A percentile compares a stretch with the other conserved stretches of the same genome.
Conservation (phyloP, 1,140 invertebrate species). For the Nomia melanderi region DNA sequence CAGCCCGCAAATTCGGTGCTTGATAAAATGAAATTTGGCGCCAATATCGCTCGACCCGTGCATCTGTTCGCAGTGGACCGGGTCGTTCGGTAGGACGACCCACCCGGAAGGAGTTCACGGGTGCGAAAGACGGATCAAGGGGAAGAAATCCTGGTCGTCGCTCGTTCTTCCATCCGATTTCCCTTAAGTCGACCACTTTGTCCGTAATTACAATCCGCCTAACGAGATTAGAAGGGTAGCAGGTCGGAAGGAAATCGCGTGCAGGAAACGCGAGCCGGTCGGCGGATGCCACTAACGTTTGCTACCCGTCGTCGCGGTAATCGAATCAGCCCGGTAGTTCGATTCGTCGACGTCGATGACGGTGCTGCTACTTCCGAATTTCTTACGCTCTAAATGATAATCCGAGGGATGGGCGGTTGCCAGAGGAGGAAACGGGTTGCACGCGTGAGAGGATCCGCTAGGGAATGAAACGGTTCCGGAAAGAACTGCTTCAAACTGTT, state of each 20-base stretch:
- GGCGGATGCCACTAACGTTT: too few species aligned
- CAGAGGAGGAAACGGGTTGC: too few species aligned
- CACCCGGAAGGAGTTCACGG: neutral
- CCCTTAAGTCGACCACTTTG: conserved; percentile 29
- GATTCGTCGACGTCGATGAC: neutral
- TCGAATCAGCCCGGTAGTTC: conserved; percentile 17
- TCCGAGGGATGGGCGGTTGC: neutral
- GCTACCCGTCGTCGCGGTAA: too few species aligned
- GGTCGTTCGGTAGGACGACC: neutral
- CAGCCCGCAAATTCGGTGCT: too few species aligned
- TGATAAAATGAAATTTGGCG: too few species aligned
- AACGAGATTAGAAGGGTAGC: conserved; percentile 57
- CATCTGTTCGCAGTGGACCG: too few species aligned
- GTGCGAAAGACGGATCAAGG: neutral
- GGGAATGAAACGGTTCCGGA: too few species aligned
- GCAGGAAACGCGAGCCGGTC: neutral
- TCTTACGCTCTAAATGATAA: neutral
- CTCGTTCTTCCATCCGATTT: conserved; percentile 41
- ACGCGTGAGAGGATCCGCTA: too few species aligned
- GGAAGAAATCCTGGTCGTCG: conserved; percentile 16
- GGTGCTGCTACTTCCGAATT: neutral
- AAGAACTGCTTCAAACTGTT: too few species aligned
- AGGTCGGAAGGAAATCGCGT: conserved; percentile 29
- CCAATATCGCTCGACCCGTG: too few species aligned
- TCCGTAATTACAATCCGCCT: conserved; percentile 61